Conservation (phyloP, 2,113 vertebrate species). For the Guaruba guarouba region DNA sequence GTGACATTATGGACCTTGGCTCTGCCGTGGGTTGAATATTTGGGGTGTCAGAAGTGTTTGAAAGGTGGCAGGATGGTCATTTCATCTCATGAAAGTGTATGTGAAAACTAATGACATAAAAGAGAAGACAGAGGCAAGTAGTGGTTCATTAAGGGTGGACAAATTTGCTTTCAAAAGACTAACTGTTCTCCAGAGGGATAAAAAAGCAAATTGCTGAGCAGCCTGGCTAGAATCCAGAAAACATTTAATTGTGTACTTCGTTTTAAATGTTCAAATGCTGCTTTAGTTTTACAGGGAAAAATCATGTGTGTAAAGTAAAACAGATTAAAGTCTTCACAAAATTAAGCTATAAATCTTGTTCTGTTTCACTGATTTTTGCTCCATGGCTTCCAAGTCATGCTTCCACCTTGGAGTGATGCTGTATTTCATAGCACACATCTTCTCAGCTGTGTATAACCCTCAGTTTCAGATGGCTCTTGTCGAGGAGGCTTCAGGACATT, state of each 20-base stretch:
- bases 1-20: neutral
- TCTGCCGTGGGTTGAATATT: neutral
- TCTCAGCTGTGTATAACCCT: neutral
- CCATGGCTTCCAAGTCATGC: neutral
- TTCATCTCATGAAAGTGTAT: neutral
- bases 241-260: neutral
- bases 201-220: constrained; percentile 8
- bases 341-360: neutral
- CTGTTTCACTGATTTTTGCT: neutral
- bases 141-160: constrained; percentile 44
- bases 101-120: constrained; percentile 10
- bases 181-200: constrained; percentile 23
- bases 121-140: neutral
- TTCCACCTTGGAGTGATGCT: neutral
- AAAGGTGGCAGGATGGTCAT: neutral
- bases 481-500: neutral
- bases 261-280: constrained; percentile 19
- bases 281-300: constrained; percentile 10
- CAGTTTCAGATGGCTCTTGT: neutral
- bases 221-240: constrained; percentile 16
- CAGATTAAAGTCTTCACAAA: neutral
- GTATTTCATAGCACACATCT: neutral
- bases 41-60: neutral
- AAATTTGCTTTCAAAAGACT: constrained; percentile 39
- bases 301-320: neutral